A percentile compares a stretch with the other conserved stretches of the same genome.
phyloP scores from a whole-genome alignment of 2,888 invertebrate species.

The Aleiodes leptofemur region DNA sequence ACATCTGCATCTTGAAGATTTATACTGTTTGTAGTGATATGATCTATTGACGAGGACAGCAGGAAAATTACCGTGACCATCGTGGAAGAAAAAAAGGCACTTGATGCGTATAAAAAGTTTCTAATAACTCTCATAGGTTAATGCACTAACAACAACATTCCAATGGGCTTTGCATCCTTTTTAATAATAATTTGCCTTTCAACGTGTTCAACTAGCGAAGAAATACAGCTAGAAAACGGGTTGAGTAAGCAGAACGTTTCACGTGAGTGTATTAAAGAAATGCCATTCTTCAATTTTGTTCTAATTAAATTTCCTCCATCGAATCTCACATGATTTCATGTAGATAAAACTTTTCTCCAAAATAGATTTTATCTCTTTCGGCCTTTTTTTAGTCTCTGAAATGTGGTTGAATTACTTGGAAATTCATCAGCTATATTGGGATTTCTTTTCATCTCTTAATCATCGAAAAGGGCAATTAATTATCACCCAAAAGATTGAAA shows the following conservation, averaged over 20 bases:
- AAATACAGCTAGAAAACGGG: slow-evolving; percentile 22
- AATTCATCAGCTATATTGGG: not conserved
- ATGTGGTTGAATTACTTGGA: no score
- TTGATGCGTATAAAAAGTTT: slow-evolving; percentile 52
- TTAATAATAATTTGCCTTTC: slow-evolving; percentile 21
- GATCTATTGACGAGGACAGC: slow-evolving; percentile 31
- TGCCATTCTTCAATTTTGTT: slow-evolving; percentile 2
- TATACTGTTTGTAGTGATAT: not conserved
- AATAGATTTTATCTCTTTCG: not conserved
- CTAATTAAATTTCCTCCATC: slow-evolving; percentile 14
- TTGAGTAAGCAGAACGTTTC: slow-evolving; percentile 26
- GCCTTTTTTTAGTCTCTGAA: no score
- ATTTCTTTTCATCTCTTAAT: not conserved
- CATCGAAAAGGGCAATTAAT: not conserved
- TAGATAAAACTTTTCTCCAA: not conserved
- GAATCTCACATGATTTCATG: not conserved
- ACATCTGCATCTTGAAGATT: no score
- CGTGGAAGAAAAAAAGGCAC: slow-evolving; percentile 50
- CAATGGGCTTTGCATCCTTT: not conserved
- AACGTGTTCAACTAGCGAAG: slow-evolving; percentile 28
- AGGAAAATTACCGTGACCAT: slow-evolving; percentile 52
- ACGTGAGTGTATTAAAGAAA: not conserved
- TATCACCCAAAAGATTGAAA: slow-evolving; percentile 15
- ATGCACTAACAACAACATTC: slow-evolving; percentile 19
- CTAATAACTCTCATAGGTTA: slow-evolving; percentile 8